phyloP scores from a whole-genome alignment of 2,888 invertebrate species.

The Thera britannica region DNA sequence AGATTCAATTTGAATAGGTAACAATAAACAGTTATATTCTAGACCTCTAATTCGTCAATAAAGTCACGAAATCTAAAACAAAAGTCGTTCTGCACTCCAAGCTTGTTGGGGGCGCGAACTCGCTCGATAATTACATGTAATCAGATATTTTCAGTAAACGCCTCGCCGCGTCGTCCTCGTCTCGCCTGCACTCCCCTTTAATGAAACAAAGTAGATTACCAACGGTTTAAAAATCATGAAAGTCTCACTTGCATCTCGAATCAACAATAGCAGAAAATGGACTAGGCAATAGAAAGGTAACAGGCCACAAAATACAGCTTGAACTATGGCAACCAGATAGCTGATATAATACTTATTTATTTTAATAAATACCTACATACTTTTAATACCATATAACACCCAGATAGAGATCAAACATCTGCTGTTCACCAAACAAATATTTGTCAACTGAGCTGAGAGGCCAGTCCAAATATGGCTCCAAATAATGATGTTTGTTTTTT shows the following conservation, averaged over 20 bases:
- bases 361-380: too few species aligned
- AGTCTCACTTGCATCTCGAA: slow-evolving; percentile 22
- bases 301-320: too few species aligned
- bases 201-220: slow-evolving; percentile 65
- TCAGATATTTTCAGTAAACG: slow-evolving; percentile 83
- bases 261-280: neutral
- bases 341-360: too few species aligned
- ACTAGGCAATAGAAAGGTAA: too few species aligned
- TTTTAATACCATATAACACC: too few species aligned
- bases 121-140: slow-evolving; percentile 82
- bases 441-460: too few species aligned
- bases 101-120: slow-evolving; percentile 47
- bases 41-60: neutral
- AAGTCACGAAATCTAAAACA: slow-evolving; percentile 15
- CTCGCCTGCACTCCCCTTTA: slow-evolving; percentile 72
- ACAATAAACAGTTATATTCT: too few species aligned
- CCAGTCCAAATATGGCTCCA: too few species aligned
- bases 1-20: neutral
- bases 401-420: too few species aligned
- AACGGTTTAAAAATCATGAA: slow-evolving; percentile 35
- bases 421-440: too few species aligned
- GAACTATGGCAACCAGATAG: too few species aligned
- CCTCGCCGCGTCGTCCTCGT: slow-evolving; percentile 60
- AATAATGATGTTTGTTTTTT: too few species aligned
- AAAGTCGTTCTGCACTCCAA: slow-evolving; percentile 29